A percentile compares a stretch with the other conserved stretches of the same genome.
phyloP scores from a whole-genome alignment of 1,140 invertebrate genomes.

The Brachionus calyciflorus region DNA sequence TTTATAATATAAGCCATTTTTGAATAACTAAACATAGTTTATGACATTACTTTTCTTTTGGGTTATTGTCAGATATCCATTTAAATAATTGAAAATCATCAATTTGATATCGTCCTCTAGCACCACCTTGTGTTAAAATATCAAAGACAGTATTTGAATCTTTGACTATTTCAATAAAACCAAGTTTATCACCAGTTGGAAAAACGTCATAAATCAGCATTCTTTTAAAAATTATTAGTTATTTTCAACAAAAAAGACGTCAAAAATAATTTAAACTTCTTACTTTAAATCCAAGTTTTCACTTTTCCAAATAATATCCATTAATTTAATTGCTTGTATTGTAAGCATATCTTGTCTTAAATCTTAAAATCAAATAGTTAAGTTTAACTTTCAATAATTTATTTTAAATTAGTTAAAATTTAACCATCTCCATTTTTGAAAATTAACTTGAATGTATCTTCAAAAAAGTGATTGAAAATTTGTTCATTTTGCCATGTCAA shows the following conservation, averaged over 20 bases:
- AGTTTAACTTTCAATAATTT: neutral
- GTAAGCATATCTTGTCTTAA: slow-evolving; percentile 95
- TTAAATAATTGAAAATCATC: slow-evolving; percentile 74
- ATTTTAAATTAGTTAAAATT: no score
- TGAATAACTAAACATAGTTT: neutral
- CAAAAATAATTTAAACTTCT: neutral
- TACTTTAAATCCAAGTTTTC: slow-evolving; percentile 76
- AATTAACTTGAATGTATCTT: slow-evolving; percentile 67
- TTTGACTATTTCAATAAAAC: slow-evolving; percentile 89
- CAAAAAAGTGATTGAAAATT: slow-evolving; percentile 64
- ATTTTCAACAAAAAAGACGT: neutral
- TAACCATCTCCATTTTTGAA: slow-evolving; percentile 92
- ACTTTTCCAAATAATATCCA: slow-evolving; percentile 91
- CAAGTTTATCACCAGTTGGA: slow-evolving; percentile 81
- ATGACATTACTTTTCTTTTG: slow-evolving; percentile 54
- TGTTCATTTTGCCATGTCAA: slow-evolving; percentile 89
- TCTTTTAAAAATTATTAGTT: slow-evolving; percentile 60
- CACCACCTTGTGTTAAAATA: slow-evolving; percentile 82
- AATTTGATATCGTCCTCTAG: slow-evolving; percentile 75
- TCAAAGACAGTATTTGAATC: slow-evolving; percentile 91
- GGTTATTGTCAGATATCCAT: slow-evolving; percentile 88
- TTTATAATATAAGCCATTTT: no score
- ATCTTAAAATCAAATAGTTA: slow-evolving; percentile 58
- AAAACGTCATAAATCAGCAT: slow-evolving; percentile 94
- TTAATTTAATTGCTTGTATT: slow-evolving; percentile 84